Evolutionary conservation across 2,113 vertebrate genomes (phyloP).

Genomic region (Odocoileus hemionus): DNA sequence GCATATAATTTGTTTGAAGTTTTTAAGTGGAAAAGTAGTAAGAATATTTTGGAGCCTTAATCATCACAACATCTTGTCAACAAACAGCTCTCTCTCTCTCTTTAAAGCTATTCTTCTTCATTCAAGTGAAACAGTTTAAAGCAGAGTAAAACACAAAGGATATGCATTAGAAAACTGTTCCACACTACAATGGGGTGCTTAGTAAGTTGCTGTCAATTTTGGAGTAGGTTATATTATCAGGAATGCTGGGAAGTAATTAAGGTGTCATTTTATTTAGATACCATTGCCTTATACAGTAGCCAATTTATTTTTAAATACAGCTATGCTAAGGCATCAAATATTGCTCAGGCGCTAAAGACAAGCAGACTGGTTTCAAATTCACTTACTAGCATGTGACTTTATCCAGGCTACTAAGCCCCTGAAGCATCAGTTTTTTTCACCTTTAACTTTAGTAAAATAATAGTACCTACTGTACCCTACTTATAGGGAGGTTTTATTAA

Average conservation of each 20-base stretch:
- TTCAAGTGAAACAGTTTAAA: background rate
- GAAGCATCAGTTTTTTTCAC: background rate
- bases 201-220: background rate
- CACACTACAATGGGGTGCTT: background rate
- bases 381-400: background rate
- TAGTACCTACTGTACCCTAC: background rate
- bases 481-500: background rate
- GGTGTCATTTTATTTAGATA: background rate
- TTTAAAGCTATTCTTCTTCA: background rate
- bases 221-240: background rate
- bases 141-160: background rate
- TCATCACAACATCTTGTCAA: background rate
- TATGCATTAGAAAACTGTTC: background rate
- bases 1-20: too few relatives aligned
- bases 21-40: too few relatives aligned
- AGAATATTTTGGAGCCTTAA: too few relatives aligned
- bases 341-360: background rate
- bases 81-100: background rate
- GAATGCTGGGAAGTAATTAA: background rate
- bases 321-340: background rate
- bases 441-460: background rate
- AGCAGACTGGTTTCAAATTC: background rate
- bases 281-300: background rate
- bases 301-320: background rate
- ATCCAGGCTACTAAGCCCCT: background rate